Conservation (phyloP, 1,140 invertebrate genomes). For the Chionoecetes opilio region DNA sequence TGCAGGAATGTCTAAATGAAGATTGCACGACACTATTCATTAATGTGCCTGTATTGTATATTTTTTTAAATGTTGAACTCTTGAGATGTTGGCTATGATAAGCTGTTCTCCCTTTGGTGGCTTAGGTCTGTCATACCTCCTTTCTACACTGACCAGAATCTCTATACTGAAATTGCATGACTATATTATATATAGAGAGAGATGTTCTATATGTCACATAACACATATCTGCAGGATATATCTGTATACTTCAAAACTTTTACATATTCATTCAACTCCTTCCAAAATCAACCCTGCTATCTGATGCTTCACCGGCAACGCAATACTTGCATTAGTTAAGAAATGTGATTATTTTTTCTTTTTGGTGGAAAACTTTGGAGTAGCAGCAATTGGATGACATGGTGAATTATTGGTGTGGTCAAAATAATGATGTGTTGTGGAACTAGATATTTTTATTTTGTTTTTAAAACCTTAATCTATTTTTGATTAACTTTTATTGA, state of each 20-base stretch:
- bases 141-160: constrained; percentile 65
- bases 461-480: background rate
- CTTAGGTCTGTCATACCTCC: background rate
- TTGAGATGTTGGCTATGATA: constrained; percentile 48
- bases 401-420: background rate
- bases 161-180: constrained; percentile 52
- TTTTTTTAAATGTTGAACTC: constrained; percentile 68
- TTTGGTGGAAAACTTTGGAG: background rate
- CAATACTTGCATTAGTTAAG: background rate
- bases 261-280: background rate
- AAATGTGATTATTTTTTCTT: background rate
- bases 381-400: background rate
- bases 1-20: constrained; percentile 48
- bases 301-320: background rate
- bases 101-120: constrained; percentile 57
- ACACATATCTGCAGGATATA: constrained; percentile 39
- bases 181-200: constrained; percentile 48
- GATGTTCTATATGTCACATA: constrained; percentile 31
- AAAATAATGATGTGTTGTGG: background rate
- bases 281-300: background rate
- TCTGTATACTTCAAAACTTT: background rate
- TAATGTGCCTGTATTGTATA: constrained; percentile 73
- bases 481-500: no score
- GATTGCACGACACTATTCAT: constrained; percentile 61
- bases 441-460: background rate